A percentile compares a stretch with the other conserved stretches of the same genome.
Evolutionary conservation across 2,113 vertebrate genomes (phyloP).

Genomic region (Triplophysa siluroides): DNA sequence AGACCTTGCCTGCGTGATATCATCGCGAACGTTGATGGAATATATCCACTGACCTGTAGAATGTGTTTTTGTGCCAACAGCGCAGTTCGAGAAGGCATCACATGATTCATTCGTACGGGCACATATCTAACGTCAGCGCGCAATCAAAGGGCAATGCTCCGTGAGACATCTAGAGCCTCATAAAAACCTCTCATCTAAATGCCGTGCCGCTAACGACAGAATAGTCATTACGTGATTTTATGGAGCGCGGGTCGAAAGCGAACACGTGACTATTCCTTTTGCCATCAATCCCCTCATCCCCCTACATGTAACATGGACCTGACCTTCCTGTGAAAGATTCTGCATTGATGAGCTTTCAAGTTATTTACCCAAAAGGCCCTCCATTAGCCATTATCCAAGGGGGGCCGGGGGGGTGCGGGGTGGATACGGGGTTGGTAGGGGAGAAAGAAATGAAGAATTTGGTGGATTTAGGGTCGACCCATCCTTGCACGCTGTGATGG

Average conservation of each 20-base stretch:
- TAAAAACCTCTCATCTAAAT: constrained; percentile 49
- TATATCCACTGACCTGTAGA: background rate
- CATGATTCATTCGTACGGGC: constrained; percentile 14
- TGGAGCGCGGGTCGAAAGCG: constrained; percentile 12
- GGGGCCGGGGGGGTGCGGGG: constrained; percentile 59
- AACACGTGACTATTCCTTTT: background rate
- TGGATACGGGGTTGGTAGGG: background rate
- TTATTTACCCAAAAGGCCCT: constrained; percentile 79
- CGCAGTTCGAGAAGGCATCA: background rate
- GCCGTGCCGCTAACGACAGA: background rate
- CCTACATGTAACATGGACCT: constrained; percentile 71
- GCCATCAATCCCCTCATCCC: constrained; percentile 67
- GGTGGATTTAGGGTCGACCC: constrained; percentile 74
- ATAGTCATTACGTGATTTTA: constrained; percentile 43
- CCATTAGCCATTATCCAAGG: constrained; percentile 79
- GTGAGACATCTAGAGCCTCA: constrained; percentile 24
- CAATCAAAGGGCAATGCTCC: constrained; percentile 38
- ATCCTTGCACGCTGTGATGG: constrained; percentile 74
- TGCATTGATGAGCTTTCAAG: constrained; percentile 76
- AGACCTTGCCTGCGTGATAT: constrained; percentile 26
- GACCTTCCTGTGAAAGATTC: constrained; percentile 75
- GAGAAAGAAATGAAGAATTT: constrained; percentile 78
- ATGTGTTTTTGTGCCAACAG: background rate
- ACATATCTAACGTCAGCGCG: constrained; percentile 6
- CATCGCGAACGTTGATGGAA: constrained; percentile 5